These are phyloP conservation scores for Acanthopagrus latus DNA, from an alignment of 2,797 vertebrate genomes.

Conservation along the genomic window DNA sequence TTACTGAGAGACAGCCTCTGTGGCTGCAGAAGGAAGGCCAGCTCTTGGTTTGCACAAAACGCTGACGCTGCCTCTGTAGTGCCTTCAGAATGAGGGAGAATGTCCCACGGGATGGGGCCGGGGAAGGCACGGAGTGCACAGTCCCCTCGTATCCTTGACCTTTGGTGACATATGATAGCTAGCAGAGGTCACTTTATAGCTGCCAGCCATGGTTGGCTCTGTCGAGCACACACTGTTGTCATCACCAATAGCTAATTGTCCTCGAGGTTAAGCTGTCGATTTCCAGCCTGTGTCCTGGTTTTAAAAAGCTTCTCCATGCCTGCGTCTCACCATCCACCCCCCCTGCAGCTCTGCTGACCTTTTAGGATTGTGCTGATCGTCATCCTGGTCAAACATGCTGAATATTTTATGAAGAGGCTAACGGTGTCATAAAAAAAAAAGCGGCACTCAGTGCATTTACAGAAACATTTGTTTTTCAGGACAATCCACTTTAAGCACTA, in stretches of 20 bases:
- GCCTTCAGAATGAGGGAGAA: conserved; percentile 32
- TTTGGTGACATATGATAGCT: conserved; percentile 68
- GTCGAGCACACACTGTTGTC: conserved; percentile 29
- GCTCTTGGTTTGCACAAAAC: background rate
- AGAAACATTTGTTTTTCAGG: conserved; percentile 10
- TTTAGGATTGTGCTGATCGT: conserved; percentile 57
- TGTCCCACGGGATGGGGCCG: conserved; percentile 18
- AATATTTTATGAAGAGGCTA: conserved; percentile 70
- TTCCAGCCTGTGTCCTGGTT: conserved; percentile 38
- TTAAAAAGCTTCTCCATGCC: conserved; percentile 45
- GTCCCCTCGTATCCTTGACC: conserved; percentile 58
- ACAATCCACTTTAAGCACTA: background rate
- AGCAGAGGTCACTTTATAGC: conserved; percentile 57
- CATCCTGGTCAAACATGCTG: conserved; percentile 45
- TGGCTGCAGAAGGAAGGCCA: conserved; percentile 1
- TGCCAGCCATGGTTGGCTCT: conserved; percentile 28
- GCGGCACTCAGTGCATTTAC: background rate
- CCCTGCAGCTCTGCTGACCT: conserved; percentile 57
- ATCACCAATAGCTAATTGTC: conserved; percentile 38
- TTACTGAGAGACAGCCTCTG: conserved; percentile 16
- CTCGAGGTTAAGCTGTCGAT: conserved; percentile 53
- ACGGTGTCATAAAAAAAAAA: conserved; percentile 3
- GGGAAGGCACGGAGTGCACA: conserved; percentile 1
- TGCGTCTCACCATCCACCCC: conserved; percentile 13
- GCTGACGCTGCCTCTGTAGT: conserved; percentile 38